Evolutionary conservation across 1,140 invertebrate species (phyloP).

Genomic region (Drosophila nebulosa): DNA sequence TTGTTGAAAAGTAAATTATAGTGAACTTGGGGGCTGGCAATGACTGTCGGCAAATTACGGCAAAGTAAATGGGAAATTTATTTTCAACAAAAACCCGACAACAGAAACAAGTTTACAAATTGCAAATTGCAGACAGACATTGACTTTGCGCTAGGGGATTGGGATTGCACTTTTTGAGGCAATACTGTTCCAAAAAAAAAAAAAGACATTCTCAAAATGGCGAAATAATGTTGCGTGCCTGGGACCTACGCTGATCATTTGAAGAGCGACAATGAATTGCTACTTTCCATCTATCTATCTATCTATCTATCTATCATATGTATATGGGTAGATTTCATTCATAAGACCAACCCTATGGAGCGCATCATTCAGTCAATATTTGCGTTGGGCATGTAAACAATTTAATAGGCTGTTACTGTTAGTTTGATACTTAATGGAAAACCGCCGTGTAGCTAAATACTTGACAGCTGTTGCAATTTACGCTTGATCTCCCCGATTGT

Average conservation of each 20-base stretch:
- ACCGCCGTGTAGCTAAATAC: slow-evolving; percentile 60
- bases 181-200: slow-evolving; percentile 4
- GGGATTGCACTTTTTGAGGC: slow-evolving; percentile 68
- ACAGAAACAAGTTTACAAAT: slow-evolving; percentile 35
- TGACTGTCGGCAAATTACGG: slow-evolving; percentile 68
- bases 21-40: slow-evolving; percentile 34
- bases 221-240: slow-evolving; percentile 43
- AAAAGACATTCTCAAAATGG: slow-evolving; percentile 51
- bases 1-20: slow-evolving; percentile 69
- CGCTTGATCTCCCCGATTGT: slow-evolving; percentile 62
- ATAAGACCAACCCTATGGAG: slow-evolving; percentile 11
- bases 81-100: slow-evolving; percentile 38
- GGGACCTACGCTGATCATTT: slow-evolving; percentile 60
- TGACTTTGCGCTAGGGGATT: not conserved
- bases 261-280: slow-evolving; percentile 69
- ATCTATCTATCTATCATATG: not conserved
- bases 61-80: slow-evolving; percentile 65
- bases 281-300: slow-evolving; percentile 7
- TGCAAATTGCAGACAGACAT: slow-evolving; percentile 23
- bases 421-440: slow-evolving; percentile 44
- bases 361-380: slow-evolving; percentile 73
- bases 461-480: slow-evolving; percentile 77
- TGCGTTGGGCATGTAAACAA: slow-evolving; percentile 70
- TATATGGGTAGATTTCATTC: not conserved
- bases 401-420: slow-evolving; percentile 74